Conservation (phyloP, 2,888 invertebrate species). For the Pomacea canaliculata region DNA sequence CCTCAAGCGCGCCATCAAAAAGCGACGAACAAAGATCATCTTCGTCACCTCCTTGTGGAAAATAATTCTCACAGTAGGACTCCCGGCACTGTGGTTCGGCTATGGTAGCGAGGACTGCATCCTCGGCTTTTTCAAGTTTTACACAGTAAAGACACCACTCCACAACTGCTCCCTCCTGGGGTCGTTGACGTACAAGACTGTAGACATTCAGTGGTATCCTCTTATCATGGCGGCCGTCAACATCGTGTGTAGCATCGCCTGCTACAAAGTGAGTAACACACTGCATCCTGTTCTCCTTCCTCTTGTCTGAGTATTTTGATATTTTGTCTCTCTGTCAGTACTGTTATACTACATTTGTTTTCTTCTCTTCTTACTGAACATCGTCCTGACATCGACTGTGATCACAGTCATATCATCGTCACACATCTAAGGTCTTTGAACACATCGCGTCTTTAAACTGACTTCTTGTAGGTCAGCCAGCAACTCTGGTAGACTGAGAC, state of each 20-base stretch:
- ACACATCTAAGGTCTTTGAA: too few relatives aligned
- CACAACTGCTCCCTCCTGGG: background rate
- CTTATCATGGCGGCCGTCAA: slow-evolving; percentile 41
- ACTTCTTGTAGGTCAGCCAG: too few relatives aligned
- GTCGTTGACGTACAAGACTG: too few relatives aligned
- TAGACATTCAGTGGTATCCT: slow-evolving; percentile 29
- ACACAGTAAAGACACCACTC: background rate
- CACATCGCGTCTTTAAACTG: too few relatives aligned
- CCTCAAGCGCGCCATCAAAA: slow-evolving; percentile 38
- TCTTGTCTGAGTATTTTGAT: too few relatives aligned
- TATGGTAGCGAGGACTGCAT: slow-evolving; percentile 22
- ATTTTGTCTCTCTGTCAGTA: too few relatives aligned
- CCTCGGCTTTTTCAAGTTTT: slow-evolving; percentile 25
- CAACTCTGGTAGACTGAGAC: too few relatives aligned
- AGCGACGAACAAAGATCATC: slow-evolving; percentile 40
- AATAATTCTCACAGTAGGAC: slow-evolving; percentile 38
- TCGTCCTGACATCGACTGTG: too few relatives aligned
- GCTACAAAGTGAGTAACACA: slow-evolving; percentile 34
- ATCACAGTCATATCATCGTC: too few relatives aligned
- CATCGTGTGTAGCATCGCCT: slow-evolving; percentile 39
- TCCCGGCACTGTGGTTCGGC: slow-evolving; percentile 29
- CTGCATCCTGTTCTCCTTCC: too few relatives aligned
- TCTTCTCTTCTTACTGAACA: too few relatives aligned
- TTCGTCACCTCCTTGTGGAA: slow-evolving; percentile 47
- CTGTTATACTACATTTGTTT: too few relatives aligned